Evolutionary conservation across 1,140 invertebrate species (phyloP), one percentile per base, ranked within the genome.

Genomic region (Hesperophylax magnus): DNA sequence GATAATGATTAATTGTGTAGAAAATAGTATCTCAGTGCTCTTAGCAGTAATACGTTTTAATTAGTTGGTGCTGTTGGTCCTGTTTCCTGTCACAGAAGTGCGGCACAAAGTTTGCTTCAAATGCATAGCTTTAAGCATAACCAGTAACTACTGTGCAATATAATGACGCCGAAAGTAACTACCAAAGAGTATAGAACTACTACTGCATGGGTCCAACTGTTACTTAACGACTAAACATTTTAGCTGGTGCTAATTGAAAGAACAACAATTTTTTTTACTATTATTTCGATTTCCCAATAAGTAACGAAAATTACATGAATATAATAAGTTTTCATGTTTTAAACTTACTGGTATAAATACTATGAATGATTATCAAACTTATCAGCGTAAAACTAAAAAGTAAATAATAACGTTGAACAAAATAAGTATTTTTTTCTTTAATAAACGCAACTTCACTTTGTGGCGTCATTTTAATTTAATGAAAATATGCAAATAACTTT

Each of bases 101-200:
- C 67, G 27, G 77, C 20, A 79, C 65, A 72, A 79, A 79, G 52
- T 79, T 79, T 58, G 67, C 27, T 47, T 79, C 72, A 54, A 79
- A 79, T 79, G 77, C 77, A 67, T 18, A 24, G 77, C 77, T 78
- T 67, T 67, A 18, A 27, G 65, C 60, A 52, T 39, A 22, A 39
- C 20, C 17, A 7, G 20, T 8, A 39, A 0, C 34, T 39, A 39
- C 9, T 47, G 31, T 56, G 53, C 56, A 52, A 54, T 20, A 27
- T 24, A 69, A 60, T 53, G 63, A 53, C 63, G 20, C 22, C 34
- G 11, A 15, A 22, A 14, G 39, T 47, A 47, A 9, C 34, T 6
- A 9, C 6, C 9, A 47, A 47, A 2, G 2, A 14, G 1, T 47
- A 47, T 11, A 2, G 39, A 34, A 11, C 39, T 47, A 47, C 39